phyloP scores from a whole-genome alignment of 2,113 vertebrate species.

The Rallus limicola region DNA sequence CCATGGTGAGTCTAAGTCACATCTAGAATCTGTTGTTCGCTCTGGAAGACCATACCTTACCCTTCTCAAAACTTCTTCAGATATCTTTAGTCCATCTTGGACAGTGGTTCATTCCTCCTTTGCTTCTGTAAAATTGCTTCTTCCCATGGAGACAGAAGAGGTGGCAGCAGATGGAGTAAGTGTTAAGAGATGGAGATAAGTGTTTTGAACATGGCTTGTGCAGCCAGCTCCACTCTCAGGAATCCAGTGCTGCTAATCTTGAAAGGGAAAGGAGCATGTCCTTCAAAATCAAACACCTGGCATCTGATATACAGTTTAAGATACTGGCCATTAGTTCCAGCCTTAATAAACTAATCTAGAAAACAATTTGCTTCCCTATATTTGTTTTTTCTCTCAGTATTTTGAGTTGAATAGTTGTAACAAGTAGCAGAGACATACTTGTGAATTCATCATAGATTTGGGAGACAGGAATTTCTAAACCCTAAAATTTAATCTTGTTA shows the following conservation, averaged over 20 bases:
- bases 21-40: neutral
- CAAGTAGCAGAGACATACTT: neutral
- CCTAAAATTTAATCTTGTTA: neutral
- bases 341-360: constrained; percentile 13
- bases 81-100: neutral
- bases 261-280: neutral
- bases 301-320: neutral
- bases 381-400: neutral
- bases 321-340: neutral
- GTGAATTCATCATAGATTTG: neutral
- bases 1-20: neutral
- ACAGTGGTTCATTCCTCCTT: neutral
- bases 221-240: neutral
- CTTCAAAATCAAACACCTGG: constrained; percentile 17
- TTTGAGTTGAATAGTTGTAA: neutral
- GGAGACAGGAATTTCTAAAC: neutral
- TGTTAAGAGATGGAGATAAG: no score
- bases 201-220: neutral
- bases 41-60: neutral
- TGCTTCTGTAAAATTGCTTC: neutral
- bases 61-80: neutral
- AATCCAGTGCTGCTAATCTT: constrained; percentile 32
- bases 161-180: constrained; percentile 17
- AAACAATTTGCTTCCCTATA: neutral
- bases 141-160: constrained; percentile 22